A percentile compares a stretch with the other conserved stretches of the same genome.
Conservation (phyloP, 2,797 vertebrate genomes). For the Huso huso region DNA sequence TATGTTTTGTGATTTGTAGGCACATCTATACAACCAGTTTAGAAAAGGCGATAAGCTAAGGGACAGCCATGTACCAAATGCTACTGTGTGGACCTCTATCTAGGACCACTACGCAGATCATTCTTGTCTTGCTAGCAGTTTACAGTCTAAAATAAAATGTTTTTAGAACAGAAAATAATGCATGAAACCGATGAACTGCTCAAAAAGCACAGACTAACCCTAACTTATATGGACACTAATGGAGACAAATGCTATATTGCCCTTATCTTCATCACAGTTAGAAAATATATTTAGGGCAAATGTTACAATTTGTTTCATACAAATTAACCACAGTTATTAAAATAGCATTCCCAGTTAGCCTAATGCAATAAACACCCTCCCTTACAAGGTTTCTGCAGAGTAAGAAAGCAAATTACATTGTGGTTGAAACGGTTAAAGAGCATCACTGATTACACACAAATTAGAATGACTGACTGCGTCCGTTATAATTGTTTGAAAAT, state of each 20-base stretch:
- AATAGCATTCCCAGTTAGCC: constrained; percentile 7
- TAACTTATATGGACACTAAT: constrained; percentile 14
- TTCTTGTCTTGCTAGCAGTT: too few relatives aligned
- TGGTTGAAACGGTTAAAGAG: background rate
- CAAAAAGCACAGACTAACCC: background rate
- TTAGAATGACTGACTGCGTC: too few relatives aligned
- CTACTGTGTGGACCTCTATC: too few relatives aligned
- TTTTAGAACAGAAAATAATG: too few relatives aligned
- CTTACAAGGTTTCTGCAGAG: constrained; percentile 1
- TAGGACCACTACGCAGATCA: too few relatives aligned
- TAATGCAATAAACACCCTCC: background rate
- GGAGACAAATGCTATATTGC: constrained; percentile 9
- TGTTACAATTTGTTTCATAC: constrained; percentile 15
- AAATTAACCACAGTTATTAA: constrained; percentile 1
- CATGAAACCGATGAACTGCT: too few relatives aligned
- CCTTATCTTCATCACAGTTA: constrained; percentile 5
- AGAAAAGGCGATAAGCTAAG: too few relatives aligned
- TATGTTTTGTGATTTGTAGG: too few relatives aligned
- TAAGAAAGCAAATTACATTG: background rate
- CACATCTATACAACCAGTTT: too few relatives aligned
- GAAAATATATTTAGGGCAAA: background rate
- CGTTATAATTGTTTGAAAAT: too few relatives aligned
- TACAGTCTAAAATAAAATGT: too few relatives aligned
- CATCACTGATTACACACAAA: background rate
- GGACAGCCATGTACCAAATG: too few relatives aligned